Conservation (phyloP, 2,888 invertebrate genomes). For the Ophion slaviceki region DNA sequence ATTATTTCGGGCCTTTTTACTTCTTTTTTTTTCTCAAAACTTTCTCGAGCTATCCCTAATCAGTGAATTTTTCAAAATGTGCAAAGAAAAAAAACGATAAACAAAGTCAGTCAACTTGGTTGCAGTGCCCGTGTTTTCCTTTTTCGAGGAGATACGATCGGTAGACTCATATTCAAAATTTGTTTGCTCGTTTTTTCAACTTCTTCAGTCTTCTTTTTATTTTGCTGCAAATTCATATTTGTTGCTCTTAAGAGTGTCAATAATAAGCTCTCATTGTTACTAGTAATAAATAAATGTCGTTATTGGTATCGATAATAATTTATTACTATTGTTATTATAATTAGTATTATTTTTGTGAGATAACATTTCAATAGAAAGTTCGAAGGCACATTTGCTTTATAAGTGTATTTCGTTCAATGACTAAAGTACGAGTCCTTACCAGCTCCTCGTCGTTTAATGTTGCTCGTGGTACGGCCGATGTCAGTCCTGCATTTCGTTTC, state of each 20-base stretch:
- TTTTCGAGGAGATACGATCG: conserved; percentile 10
- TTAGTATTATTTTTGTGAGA: conserved; percentile 36
- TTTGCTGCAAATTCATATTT: conserved; percentile 16
- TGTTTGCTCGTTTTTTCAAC: conserved; percentile 18
- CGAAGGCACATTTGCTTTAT: conserved; percentile 24
- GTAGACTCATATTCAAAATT: conserved; percentile 37
- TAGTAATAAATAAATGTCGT: not conserved
- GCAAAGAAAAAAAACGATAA: conserved; percentile 31
- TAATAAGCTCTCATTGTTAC: conserved; percentile 12
- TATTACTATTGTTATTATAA: conserved; percentile 9
- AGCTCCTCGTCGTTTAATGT: conserved; percentile 99
- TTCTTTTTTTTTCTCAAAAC: conserved; percentile 25
- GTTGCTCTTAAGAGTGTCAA: not conserved
- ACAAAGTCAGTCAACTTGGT: conserved; percentile 23
- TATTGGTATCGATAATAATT: conserved; percentile 12
- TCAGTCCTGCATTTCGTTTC: conserved; percentile 98
- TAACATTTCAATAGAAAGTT: conserved; percentile 29
- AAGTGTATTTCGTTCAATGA: conserved; percentile 31
- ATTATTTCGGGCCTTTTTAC: conserved; percentile 27
- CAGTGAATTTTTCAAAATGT: conserved; percentile 5
- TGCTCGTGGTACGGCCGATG: conserved; percentile 98
- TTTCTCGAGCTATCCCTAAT: conserved; percentile 30
- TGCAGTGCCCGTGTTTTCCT: conserved; percentile 15
- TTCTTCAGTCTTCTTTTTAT: conserved; percentile 12
- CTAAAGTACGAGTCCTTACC: conserved; percentile 87